Conservation (phyloP, 2,113 vertebrate genomes). For the Odocoileus virginianus region DNA sequence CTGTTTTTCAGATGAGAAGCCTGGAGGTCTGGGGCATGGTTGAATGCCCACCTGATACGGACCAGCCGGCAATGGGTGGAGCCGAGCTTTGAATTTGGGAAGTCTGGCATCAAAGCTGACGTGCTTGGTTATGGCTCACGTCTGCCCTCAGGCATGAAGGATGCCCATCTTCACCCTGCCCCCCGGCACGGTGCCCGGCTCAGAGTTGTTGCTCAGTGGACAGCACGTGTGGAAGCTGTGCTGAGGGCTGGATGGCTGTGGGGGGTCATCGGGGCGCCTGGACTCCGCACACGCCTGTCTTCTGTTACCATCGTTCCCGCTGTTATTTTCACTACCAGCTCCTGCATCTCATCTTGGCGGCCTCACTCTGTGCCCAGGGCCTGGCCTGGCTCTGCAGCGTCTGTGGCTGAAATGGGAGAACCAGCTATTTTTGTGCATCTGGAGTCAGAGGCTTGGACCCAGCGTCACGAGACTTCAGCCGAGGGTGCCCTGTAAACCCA, state of each 20-base stretch:
- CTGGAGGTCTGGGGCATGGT: background rate
- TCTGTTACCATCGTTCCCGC: fast-evolving
- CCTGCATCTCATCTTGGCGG: background rate
- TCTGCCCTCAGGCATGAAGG: background rate
- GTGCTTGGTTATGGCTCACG: fast-evolving
- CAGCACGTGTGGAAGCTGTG: fast-evolving
- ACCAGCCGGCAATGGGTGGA: background rate
- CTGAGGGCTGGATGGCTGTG: background rate
- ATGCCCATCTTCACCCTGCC: background rate
- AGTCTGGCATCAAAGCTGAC: background rate
- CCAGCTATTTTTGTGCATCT: background rate
- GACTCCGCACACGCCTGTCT: fast-evolving
- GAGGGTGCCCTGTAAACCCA: background rate
- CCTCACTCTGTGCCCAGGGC: background rate
- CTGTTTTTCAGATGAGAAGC: background rate
- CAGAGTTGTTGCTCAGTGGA: background rate
- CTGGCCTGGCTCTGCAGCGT: background rate
- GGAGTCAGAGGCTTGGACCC: background rate
- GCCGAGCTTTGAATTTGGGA: background rate
- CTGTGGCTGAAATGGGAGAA: background rate
- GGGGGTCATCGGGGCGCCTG: fast-evolving
- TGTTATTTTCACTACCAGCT: fast-evolving
- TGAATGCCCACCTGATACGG: fast-evolving
- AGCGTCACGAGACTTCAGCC: background rate
- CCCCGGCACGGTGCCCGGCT: background rate